Percentiles rank a stretch among this genome's conserved stretches.
Conservation (phyloP, 2,797 vertebrate species). For the Gobionotothen gibberifrons region DNA sequence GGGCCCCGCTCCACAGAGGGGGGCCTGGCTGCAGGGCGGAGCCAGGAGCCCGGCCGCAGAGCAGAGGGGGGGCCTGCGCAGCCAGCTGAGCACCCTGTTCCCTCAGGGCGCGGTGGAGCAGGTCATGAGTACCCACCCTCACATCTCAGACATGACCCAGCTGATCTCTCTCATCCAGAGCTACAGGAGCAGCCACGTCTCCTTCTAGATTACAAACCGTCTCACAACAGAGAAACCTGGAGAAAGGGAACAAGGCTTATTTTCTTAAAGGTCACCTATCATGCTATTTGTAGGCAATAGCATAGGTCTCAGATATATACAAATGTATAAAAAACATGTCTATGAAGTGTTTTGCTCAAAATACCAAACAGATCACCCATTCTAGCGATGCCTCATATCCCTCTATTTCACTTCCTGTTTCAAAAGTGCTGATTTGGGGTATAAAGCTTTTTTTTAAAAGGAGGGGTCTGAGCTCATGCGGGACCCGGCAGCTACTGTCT, state of each 20-base stretch:
- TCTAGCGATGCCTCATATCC: too few species aligned
- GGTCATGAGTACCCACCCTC: conserved; percentile 70
- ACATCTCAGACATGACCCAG: conserved; percentile 64
- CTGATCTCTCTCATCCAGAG: conserved; percentile 77
- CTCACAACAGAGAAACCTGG: conserved; percentile 37
- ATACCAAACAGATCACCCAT: too few species aligned
- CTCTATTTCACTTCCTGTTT: too few species aligned
- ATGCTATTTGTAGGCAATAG: too few species aligned
- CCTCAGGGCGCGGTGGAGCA: conserved; percentile 72
- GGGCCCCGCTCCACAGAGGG: conserved; percentile 43
- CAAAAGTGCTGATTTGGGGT: too few species aligned
- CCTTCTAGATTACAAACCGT: conserved; percentile 38
- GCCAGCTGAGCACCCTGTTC: conserved; percentile 78
- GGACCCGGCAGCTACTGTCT: too few species aligned
- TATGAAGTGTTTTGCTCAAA: too few species aligned
- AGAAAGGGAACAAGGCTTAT: background rate
- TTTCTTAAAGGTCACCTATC: too few species aligned
- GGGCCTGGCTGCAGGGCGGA: conserved; percentile 50
- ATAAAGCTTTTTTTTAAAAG: too few species aligned
- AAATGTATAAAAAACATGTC: too few species aligned
- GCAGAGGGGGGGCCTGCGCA: conserved; percentile 51
- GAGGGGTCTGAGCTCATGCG: too few species aligned
- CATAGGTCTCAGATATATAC: too few species aligned
- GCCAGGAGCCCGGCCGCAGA: conserved; percentile 31
- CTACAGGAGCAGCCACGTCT: conserved; percentile 49